phyloP scores from a whole-genome alignment of 2,888 invertebrate species.

The Ectropis crepuscularia region DNA sequence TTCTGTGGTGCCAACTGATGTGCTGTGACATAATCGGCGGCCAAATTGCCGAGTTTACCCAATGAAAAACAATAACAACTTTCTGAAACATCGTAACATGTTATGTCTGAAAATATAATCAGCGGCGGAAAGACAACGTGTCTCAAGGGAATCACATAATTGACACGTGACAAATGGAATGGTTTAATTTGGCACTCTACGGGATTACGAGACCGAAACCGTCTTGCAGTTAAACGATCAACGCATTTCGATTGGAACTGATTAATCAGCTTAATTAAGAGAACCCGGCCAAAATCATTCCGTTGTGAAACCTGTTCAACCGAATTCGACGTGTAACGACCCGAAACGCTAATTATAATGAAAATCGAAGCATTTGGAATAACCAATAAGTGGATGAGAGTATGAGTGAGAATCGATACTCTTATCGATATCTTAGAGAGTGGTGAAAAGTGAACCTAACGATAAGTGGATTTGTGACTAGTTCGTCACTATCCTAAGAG shows the following conservation, averaged over 20 bases:
- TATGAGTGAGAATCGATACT: too few relatives aligned
- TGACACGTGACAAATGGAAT: slow-evolving; percentile 17
- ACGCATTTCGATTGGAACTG: slow-evolving; percentile 7
- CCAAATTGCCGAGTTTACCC: slow-evolving; percentile 32
- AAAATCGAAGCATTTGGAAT: slow-evolving; percentile 10
- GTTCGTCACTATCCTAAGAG: slow-evolving; percentile 46
- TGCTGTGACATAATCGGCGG: slow-evolving; percentile 55
- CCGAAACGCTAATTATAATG: slow-evolving; percentile 3
- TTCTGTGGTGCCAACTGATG: slow-evolving; percentile 64
- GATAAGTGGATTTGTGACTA: slow-evolving; percentile 25
- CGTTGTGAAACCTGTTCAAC: slow-evolving; percentile 9
- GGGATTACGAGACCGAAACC: slow-evolving; percentile 11
- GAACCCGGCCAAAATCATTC: not conserved
- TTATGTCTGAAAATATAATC: slow-evolving; percentile 21
- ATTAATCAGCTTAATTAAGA: slow-evolving; percentile 15
- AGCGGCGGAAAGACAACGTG: slow-evolving; percentile 14
- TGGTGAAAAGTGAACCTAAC: too few relatives aligned
- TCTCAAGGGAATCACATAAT: slow-evolving; percentile 20
- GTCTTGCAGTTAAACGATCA: slow-evolving; percentile 7
- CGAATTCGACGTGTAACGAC: slow-evolving; percentile 3
- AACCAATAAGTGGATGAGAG: slow-evolving; percentile 20
- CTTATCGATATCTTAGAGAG: too few relatives aligned
- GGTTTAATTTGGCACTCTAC: slow-evolving; percentile 30
- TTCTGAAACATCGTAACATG: slow-evolving; percentile 14
- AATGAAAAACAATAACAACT: slow-evolving; percentile 26